Conservation (phyloP, 35 echinoderm and acorn worm species). For the Diadema setosum region DNA sequence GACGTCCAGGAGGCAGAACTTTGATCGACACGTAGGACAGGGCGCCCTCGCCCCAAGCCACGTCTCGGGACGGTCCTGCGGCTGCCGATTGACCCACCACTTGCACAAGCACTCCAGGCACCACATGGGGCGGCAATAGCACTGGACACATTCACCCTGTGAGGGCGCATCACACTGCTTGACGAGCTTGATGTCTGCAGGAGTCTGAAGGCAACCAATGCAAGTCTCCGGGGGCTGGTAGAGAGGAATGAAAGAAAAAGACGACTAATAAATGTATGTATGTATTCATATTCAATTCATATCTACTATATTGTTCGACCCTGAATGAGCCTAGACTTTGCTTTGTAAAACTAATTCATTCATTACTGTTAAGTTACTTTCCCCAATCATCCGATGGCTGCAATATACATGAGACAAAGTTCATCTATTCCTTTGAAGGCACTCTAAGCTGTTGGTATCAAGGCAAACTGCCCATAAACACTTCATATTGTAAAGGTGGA, state of each 20-base stretch:
- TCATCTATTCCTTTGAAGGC: too few relatives aligned
- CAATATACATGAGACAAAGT: too few relatives aligned
- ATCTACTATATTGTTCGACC: too few relatives aligned
- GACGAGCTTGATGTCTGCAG: constrained; percentile 71
- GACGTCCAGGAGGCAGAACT: constrained; percentile 91
- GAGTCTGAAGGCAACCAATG: constrained; percentile 86
- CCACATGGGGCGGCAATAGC: constrained; percentile 95
- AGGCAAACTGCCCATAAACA: too few relatives aligned
- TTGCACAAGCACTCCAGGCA: constrained; percentile 97
- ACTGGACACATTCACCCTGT: constrained; percentile 80
- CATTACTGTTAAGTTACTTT: too few relatives aligned
- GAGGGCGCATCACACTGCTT: constrained; percentile 58
- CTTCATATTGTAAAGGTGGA: too few relatives aligned
- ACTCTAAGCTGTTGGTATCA: too few relatives aligned
- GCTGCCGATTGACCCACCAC: constrained; percentile 88
- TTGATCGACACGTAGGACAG: constrained; percentile 78
- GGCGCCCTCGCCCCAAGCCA: constrained; percentile 83
- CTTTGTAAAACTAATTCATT: too few relatives aligned
- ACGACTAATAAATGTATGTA: too few relatives aligned
- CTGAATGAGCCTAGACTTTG: too few relatives aligned
- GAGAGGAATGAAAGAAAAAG: neutral
- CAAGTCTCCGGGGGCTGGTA: constrained; percentile 68
- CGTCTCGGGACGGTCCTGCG: constrained; percentile 71
- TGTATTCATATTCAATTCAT: too few relatives aligned
- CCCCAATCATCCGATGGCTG: too few relatives aligned